Evolutionary conservation across 2,113 vertebrate species (phyloP).

Genomic region (Callocephalon fimbriatum): DNA sequence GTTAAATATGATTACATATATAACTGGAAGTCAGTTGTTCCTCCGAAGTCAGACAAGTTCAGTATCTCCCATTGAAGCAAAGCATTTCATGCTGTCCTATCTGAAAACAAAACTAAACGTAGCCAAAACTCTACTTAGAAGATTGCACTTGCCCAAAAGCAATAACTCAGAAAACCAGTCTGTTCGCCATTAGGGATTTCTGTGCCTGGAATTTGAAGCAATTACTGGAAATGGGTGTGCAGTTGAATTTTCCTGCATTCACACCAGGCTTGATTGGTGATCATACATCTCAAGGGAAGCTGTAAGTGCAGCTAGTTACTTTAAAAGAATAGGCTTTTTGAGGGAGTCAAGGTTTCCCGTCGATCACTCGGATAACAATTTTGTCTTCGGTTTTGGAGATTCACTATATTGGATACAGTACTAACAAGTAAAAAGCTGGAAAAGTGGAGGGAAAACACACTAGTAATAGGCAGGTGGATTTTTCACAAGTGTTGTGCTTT

Average conservation of each 20-base stretch:
- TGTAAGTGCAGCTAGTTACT: neutral
- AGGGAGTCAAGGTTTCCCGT: neutral
- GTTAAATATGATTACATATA: neutral
- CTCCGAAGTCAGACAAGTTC: neutral
- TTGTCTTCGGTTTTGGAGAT: neutral
- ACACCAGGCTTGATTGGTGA: neutral
- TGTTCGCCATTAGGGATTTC: neutral
- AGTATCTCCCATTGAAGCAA: neutral
- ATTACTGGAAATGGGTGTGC: neutral
- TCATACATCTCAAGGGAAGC: neutral
- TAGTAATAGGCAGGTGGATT: neutral
- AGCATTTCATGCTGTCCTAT: neutral
- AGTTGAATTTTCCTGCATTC: neutral
- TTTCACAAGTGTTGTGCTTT: neutral
- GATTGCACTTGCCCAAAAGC: neutral
- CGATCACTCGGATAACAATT: neutral
- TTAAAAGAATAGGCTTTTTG: neutral
- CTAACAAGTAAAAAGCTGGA: neutral
- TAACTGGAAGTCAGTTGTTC: neutral
- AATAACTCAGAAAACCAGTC: neutral
- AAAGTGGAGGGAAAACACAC: neutral
- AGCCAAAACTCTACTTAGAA: neutral
- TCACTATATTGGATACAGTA: neutral
- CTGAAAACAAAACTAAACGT: neutral
- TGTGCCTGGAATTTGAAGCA: neutral